A percentile compares a stretch with the other conserved stretches of the same genome.
These are phyloP conservation scores for Coregonus sp. DNA, from an alignment of 2,797 vertebrate species.

Conservation along the genomic window DNA sequence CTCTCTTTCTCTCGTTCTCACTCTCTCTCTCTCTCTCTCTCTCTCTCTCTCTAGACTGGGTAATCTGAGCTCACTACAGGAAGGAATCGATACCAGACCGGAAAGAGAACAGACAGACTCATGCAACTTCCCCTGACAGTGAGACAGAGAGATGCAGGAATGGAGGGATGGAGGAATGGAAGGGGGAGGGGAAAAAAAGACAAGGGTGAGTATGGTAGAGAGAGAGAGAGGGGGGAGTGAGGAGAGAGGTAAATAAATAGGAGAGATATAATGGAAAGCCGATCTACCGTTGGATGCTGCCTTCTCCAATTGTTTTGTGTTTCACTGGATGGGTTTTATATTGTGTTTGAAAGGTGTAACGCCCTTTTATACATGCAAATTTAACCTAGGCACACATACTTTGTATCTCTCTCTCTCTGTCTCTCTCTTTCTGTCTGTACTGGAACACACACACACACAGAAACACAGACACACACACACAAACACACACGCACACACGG, in stretches of 20 bases:
- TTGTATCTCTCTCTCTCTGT: neutral
- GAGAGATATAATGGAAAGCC: neutral
- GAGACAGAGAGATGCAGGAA: constrained; percentile 13
- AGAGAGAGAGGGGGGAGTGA: neutral
- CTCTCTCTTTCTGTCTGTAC: neutral
- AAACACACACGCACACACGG: constrained; percentile 34
- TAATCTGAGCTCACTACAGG: constrained; percentile 4
- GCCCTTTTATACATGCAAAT: constrained; percentile 10
- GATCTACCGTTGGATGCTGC: neutral
- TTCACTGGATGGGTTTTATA: constrained; percentile 18
- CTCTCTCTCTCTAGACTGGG: neutral
- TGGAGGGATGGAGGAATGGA: neutral
- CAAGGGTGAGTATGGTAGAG: neutral
- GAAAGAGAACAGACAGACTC: constrained; percentile 48
- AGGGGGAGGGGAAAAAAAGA: neutral
- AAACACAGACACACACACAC: neutral
- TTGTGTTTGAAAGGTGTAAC: constrained; percentile 10
- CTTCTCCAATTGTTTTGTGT: constrained; percentile 3
- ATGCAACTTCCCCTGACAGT: constrained; percentile 39
- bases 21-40: neutral
- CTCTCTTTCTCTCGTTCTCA: neutral
- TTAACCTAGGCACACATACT: neutral
- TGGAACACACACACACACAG: neutral
- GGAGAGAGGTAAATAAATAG: neutral
- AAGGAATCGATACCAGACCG: constrained; percentile 51